Evolutionary conservation across 2,797 vertebrate genomes (phyloP), one percentile per base, ranked within the genome.

Genomic region (Benthosema pterotum): DNA sequence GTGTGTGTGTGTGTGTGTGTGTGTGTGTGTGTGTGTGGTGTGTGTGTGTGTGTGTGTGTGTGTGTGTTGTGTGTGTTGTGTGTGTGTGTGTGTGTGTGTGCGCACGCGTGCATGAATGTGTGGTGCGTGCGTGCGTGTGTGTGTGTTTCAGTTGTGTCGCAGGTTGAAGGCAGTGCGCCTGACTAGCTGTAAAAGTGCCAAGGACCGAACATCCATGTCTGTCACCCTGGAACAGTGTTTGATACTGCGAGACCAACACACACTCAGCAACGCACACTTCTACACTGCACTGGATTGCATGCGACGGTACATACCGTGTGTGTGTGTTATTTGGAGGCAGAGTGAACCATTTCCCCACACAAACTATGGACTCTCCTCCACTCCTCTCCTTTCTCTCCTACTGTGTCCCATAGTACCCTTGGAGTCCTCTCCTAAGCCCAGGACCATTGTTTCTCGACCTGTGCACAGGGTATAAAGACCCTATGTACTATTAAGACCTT

Each of bases 181-280:
- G 75, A 97, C 95, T 52, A 96, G 95, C 64, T 97, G 95, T 73
- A 96, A 96, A 87, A 96, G 95, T 54, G 95, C 95, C 49, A 96
- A 96, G 85, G 95, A 97, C 85, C 91, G 95, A 46, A 96, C 95
- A 0, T 92, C 95, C 0, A 97, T 97, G 95, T 96, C 95, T 0
- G 95, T 96, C 78, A 97, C 95, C 0, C 87, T 96, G 62, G 95
- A 97, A 69, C 95, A 97, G 83, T 96, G 95, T 75, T 89, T 88
- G 18, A 85, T 96, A 60, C 77, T 97, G 75, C 79, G 93, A 25
- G 94, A 96, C 0, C 83, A 88, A 38, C 95, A 97, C 78, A 80
- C 92, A 5, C 88, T 97, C 18, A 83, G 93, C 79, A 91, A 87
- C 13, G 92, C 93, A 52, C 93, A 93, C 88, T 96, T 96, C 55